Percentiles rank a stretch among this genome's conserved stretches.
Conservation (phyloP, 1,140 invertebrate species). For the Tetramorium simillimum region DNA sequence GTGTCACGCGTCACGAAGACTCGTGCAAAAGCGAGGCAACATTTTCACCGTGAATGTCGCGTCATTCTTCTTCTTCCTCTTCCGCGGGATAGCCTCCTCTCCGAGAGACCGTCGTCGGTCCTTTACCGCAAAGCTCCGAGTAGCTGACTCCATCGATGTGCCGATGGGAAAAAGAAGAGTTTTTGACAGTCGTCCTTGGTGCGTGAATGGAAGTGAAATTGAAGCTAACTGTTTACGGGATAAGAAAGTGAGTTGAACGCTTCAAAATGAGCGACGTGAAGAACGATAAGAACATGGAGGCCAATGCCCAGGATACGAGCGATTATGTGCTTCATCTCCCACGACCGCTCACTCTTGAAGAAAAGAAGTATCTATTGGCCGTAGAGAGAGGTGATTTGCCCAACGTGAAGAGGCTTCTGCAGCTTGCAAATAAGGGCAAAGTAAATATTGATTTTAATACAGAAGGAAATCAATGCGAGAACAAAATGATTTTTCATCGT, state of each 20-base stretch:
- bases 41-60: background rate
- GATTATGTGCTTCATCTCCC: conserved; percentile 85
- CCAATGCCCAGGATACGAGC: conserved; percentile 42
- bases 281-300: conserved; percentile 69
- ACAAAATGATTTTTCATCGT: background rate
- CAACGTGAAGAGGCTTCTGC: conserved; percentile 89
- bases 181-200: background rate
- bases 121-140: too few species aligned
- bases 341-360: conserved; percentile 90
- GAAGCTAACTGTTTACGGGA: background rate
- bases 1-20: background rate
- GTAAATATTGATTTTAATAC: conserved; percentile 34
- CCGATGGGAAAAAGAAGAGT: background rate
- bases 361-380: conserved; percentile 94
- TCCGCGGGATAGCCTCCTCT: background rate
- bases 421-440: conserved; percentile 70
- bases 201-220: background rate
- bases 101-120: background rate
- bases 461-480: background rate
- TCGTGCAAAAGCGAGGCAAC: background rate
- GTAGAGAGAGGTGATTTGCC: conserved; percentile 93
- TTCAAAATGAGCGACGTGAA: conserved; percentile 67
- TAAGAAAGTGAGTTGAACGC: background rate
- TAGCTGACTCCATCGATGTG: too few species aligned
- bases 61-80: background rate